Evolutionary conservation across 2,113 vertebrate species (phyloP), one percentile per base, ranked within the genome.

Genomic region (Elephas maximus): DNA sequence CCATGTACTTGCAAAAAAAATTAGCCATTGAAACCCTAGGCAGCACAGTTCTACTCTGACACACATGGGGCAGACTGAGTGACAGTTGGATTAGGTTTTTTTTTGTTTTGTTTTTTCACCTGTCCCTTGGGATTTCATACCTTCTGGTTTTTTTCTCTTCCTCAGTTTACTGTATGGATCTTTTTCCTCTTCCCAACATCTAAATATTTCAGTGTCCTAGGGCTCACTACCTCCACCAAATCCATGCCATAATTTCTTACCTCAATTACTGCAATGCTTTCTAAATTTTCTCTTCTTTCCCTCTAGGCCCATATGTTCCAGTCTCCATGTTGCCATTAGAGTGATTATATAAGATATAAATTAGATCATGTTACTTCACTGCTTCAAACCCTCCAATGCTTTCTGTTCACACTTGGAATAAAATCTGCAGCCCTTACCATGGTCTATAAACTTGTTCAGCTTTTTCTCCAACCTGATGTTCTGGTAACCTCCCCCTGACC

Each of bases 401-500:
- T 62, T 77, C 18, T 88, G 28, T 85, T 67, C 65, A 84, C 65
- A 17, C 28, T 57, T 8, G 48, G 57, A 41, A 71, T 41, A 77
- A 57, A 57, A 15, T 23, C 67, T 28, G 10, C 53, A 78, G 33
- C 73, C 45, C 11, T 45, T 69, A 30, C 12, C 11, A 41, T 17
- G 8, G 17, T 8, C 57, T 73, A 2, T 76, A 24, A 33, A 1
- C n/a, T n/a, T 45, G 3, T 73, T 62, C 4, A 1, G 8, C 18
- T 63, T 69, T 67, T 69, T 26, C 11, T 57, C 3, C 82, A 48
- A 8, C 5, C 1, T 26, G 51, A 30, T n/a, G 33, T 77, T 62
- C 24, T 33, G 45, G 53, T 0, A 28, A 20, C 21, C 0, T 44
- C 11, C 18, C 48, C 4, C 2, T 21, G 6, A 10, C 3, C 26